A percentile compares a stretch with the other conserved stretches of the same genome.
phyloP scores from a whole-genome alignment of 1,140 invertebrate genomes.

The Bombus superbus region DNA sequence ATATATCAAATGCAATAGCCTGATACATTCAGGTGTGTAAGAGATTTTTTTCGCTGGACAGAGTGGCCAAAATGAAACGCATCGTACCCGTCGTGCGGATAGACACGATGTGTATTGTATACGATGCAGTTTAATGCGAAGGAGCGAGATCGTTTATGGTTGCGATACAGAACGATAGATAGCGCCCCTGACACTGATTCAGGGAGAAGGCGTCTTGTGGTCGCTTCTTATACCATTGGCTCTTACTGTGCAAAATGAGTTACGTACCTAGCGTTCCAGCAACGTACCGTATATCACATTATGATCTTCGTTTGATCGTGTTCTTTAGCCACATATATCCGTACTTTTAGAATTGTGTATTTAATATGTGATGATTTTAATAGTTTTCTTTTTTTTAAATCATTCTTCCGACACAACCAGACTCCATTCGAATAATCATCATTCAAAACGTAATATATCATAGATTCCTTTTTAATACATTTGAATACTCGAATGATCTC shows the following conservation, averaged over 20 bases:
- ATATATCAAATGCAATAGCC: slow-evolving; percentile 77
- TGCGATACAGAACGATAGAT: slow-evolving; percentile 27
- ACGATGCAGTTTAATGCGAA: slow-evolving; percentile 17
- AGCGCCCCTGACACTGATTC: slow-evolving; percentile 16
- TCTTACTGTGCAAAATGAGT: slow-evolving; percentile 65
- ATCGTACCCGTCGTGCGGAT: slow-evolving; percentile 43
- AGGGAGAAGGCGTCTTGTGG: slow-evolving; percentile 51
- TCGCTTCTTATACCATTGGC: slow-evolving; percentile 56
- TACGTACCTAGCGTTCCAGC: slow-evolving; percentile 62
- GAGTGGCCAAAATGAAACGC: slow-evolving; percentile 67
- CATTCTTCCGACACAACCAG: too few species aligned
- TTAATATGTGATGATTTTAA: neutral
- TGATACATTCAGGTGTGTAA: slow-evolving; percentile 59
- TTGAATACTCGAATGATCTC: slow-evolving; percentile 5
- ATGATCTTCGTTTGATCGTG: slow-evolving; percentile 53
- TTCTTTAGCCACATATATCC: neutral
- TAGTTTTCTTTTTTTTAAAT: neutral
- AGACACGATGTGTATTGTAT: slow-evolving; percentile 13
- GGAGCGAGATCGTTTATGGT: slow-evolving; percentile 46
- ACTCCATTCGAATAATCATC: neutral
- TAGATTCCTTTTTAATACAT: slow-evolving; percentile 23
- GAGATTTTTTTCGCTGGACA: slow-evolving; percentile 55
- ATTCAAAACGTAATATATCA: too few species aligned
- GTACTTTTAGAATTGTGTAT: slow-evolving; percentile 7
- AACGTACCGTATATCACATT: slow-evolving; percentile 48